Evolutionary conservation across 37 sponge, comb jelly and placozoan genomes (phyloP).

Genomic region (Chondrilla cf. caribensis): DNA sequence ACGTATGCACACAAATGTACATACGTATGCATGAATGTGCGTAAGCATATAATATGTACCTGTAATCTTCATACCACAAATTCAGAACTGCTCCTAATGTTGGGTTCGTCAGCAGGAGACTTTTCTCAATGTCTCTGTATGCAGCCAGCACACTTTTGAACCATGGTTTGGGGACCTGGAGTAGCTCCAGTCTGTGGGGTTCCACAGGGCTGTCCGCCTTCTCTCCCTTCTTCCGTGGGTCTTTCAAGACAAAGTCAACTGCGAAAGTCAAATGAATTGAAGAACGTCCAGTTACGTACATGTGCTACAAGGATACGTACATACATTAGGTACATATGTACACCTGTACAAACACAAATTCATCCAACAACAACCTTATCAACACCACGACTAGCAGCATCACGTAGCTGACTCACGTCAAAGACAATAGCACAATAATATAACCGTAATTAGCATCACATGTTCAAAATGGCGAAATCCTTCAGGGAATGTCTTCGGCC

Average conservation of each 20-base stretch:
- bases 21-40: neutral
- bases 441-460: no score
- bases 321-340: no score
- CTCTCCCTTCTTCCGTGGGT: conserved; percentile 76
- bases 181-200: conserved; percentile 69
- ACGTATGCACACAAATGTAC: neutral
- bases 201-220: conserved; percentile 14
- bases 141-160: conserved; percentile 52
- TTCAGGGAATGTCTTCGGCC: no score
- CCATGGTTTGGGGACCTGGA: conserved; percentile 92
- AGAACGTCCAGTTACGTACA: no score
- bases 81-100: conserved; percentile 80
- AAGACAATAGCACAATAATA: no score
- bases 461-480: no score
- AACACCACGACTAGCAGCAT: no score
- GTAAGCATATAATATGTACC: conserved; percentile 40
- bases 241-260: conserved; percentile 98
- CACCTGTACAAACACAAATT: neutral
- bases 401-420: no score
- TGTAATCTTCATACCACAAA: conserved; percentile 78
- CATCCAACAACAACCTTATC: no score
- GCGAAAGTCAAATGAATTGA: neutral
- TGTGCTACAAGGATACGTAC: no score
- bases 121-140: conserved; percentile 23
- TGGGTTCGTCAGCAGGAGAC: conserved; percentile 83